phyloP scores from a whole-genome alignment of 2,888 invertebrate genomes.

The Ceratothoa steindachneri region DNA sequence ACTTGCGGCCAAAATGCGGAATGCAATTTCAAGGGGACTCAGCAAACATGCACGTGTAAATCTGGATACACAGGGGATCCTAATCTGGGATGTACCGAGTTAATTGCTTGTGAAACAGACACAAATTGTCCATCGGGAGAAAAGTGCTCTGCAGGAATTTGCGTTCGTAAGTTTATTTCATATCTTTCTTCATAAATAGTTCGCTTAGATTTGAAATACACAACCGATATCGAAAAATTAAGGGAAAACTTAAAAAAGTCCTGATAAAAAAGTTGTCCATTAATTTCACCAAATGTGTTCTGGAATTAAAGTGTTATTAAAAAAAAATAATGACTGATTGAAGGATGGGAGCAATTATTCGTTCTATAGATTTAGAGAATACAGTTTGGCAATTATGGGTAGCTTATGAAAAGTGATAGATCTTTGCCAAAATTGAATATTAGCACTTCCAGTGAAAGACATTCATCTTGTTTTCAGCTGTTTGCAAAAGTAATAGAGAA shows the following conservation, averaged over 20 bases:
- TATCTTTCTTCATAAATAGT: not conserved
- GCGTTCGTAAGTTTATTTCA: conserved; percentile 61
- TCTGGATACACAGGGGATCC: conserved; percentile 73
- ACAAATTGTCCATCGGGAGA: conserved; percentile 78
- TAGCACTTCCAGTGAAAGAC: not conserved
- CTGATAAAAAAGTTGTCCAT: too few species aligned
- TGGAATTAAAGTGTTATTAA: too few species aligned
- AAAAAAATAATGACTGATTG: too few species aligned
- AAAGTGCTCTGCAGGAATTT: conserved; percentile 75
- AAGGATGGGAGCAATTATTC: too few species aligned
- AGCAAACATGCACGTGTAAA: conserved; percentile 68
- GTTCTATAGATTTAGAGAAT: too few species aligned
- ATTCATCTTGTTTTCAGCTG: conserved; percentile 59
- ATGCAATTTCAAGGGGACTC: conserved; percentile 71
- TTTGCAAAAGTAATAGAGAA: conserved; percentile 75
- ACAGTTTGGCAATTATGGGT: too few species aligned
- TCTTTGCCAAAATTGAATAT: not conserved
- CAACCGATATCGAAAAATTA: too few species aligned
- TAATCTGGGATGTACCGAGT: conserved; percentile 73
- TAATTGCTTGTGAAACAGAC: conserved; percentile 77
- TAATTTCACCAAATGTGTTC: too few species aligned
- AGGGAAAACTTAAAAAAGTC: too few species aligned
- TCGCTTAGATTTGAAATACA: too few species aligned
- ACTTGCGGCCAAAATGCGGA: conserved; percentile 72
- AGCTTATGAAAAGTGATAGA: too few species aligned